Evolutionary conservation across 37 sponge, comb jelly and placozoan genomes (phyloP), one percentile per base, ranked within the genome.

Genomic region (Amphimedon queenslandica): DNA sequence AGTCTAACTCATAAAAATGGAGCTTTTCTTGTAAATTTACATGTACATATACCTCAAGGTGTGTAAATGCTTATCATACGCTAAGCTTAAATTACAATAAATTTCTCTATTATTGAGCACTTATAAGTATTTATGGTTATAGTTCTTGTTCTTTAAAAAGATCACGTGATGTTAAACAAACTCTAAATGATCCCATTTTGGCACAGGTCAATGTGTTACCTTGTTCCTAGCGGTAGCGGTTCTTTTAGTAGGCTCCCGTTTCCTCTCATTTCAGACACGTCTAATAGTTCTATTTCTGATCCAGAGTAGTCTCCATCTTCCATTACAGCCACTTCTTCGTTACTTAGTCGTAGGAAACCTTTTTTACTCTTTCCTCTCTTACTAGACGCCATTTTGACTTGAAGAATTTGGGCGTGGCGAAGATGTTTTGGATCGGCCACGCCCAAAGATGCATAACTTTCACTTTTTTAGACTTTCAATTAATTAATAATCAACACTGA

Each of bases 281-380:
- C 74, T 25, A 73, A 10, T 8, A 84, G 31, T 3, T 84, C 84
- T 38, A 60, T 36, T 38, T 84, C 84, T 13, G 70, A 69, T 23
- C 70, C 82, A n/a, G 77, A 76, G 24, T 75, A 75, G 1, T 58
- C 70, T 23, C 6, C n/a, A 21, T 36, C 72, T 11, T 29, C 65
- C 29, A 84, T 70, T 31, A 55, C 57, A 6, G 37, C 55, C 57
- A 84, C 40, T 32, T 84, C 84, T 34, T 76, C 71, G 31, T 77
- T 64, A 30, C 77, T 51, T 39, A 84, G 72, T 71, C 53, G 40
- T 71, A 61, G 69, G 43, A 84, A 84, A 23, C 84, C 84, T 64
- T 77, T 84, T 63, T 77, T 84, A 1, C 72, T 76, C 25, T 37
- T 40, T 29, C 25, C 5, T 4, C 27, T 30, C 27, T 30, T 28